Evolutionary conservation across 2,888 invertebrate genomes (phyloP).

Genomic region (Clepsis dumicolana): DNA sequence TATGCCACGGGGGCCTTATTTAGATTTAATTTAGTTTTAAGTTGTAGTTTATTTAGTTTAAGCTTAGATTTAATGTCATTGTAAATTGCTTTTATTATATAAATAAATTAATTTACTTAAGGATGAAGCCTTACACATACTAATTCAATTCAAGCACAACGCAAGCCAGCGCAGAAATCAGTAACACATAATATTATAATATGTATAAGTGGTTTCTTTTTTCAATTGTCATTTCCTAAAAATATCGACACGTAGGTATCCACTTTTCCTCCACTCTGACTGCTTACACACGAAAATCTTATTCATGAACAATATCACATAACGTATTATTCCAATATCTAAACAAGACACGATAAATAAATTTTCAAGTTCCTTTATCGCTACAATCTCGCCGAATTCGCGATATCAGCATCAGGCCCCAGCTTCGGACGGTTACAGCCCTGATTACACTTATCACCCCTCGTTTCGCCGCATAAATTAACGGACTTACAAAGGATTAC

Average conservation of each 20-base stretch:
- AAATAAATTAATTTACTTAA: too few species aligned
- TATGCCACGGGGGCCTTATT: too few species aligned
- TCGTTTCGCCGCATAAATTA: constrained; percentile 39
- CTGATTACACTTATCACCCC: constrained; percentile 41
- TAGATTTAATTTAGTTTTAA: too few species aligned
- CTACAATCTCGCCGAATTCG: constrained; percentile 3
- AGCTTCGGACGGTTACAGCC: constrained; percentile 14
- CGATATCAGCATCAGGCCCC: constrained; percentile 7
- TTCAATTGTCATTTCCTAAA: neutral
- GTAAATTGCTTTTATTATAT: too few species aligned
- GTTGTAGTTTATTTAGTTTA: too few species aligned
- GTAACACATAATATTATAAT: too few species aligned
- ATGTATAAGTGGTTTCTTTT: too few species aligned
- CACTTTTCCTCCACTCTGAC: neutral
- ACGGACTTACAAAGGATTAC: constrained; percentile 41
- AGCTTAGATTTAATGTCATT: too few species aligned
- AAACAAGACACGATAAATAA: neutral
- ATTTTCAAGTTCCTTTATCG: neutral
- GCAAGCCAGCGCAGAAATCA: too few species aligned
- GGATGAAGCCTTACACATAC: too few species aligned
- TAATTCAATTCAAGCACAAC: too few species aligned
- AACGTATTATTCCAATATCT: neutral
- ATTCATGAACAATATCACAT: neutral
- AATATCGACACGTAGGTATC: neutral
- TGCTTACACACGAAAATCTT: neutral